Evolutionary conservation across 2,888 invertebrate species (phyloP).

Genomic region (Ecdyonurus torrentis): DNA sequence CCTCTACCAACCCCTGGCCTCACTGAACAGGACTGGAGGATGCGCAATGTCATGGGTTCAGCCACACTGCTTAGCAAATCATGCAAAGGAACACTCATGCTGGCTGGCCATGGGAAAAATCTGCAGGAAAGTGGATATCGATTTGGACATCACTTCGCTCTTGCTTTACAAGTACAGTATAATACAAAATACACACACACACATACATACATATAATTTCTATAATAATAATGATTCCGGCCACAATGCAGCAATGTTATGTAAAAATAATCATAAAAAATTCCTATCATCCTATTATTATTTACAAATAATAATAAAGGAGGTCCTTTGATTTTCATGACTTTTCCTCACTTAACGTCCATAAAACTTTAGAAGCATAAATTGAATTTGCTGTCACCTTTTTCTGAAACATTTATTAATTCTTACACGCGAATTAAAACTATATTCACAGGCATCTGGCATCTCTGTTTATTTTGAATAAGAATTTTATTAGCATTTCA

Average conservation of each 20-base stretch:
- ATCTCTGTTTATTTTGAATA: neutral
- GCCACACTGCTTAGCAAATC: constrained; percentile 65
- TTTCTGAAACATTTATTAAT: too few relatives aligned
- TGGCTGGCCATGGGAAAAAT: constrained; percentile 63
- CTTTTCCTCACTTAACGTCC: too few relatives aligned
- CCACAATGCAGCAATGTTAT: too few relatives aligned
- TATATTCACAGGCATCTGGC: neutral
- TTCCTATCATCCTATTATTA: neutral
- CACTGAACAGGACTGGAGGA: constrained; percentile 58
- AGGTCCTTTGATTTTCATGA: too few relatives aligned
- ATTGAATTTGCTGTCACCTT: too few relatives aligned
- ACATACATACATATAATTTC: neutral
- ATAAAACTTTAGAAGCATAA: too few relatives aligned
- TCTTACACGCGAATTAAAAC: too few relatives aligned
- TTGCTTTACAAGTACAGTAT: constrained; percentile 75
- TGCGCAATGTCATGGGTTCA: constrained; percentile 60
- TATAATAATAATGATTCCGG: too few relatives aligned
- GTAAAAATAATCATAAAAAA: too few relatives aligned
- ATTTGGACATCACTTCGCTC: constrained; percentile 78
- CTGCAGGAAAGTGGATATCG: constrained; percentile 67
- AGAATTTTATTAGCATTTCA: neutral
- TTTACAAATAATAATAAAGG: too few relatives aligned
- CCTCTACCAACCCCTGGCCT: too few relatives aligned
- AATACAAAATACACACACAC: too few relatives aligned
- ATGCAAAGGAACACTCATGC: constrained; percentile 68